Conservation (phyloP, 2,113 vertebrate species). For the Myanophis thanlyinensis region DNA sequence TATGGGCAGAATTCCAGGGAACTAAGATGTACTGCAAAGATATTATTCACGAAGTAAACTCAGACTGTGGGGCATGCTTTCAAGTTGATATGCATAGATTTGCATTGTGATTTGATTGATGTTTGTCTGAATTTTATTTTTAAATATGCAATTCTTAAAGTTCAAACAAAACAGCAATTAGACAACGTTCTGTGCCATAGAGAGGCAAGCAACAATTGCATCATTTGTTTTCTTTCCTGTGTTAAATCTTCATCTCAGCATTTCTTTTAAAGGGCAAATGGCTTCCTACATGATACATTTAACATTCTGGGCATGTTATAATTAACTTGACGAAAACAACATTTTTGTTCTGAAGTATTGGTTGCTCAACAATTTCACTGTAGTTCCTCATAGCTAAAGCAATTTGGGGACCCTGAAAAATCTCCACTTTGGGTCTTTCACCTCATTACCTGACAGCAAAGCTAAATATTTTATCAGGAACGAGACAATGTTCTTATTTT, state of each 20-base stretch:
- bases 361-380: background rate
- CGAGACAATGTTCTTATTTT: background rate
- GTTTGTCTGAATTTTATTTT: background rate
- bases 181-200: too few relatives aligned
- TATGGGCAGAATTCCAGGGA: background rate
- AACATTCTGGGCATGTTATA: conserved; percentile 2
- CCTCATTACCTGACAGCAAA: conserved; percentile 20
- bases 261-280: conserved; percentile 12
- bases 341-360: conserved; percentile 1
- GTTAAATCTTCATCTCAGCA: background rate
- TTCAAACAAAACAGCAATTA: conserved; percentile 14
- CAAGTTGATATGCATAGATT: background rate
- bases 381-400: conserved; percentile 19
- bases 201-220: background rate
- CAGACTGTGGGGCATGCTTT: background rate
- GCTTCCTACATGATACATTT: background rate
- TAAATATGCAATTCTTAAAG: background rate
- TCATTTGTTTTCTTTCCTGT: background rate
- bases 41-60: background rate
- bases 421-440: conserved; percentile 15
- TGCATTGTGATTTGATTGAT: background rate
- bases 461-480: background rate
- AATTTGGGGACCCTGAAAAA: conserved; percentile 29
- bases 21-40: background rate
- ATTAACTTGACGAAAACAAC: background rate